phyloP scores from a whole-genome alignment of 2,888 invertebrate genomes.

The Pandemis cinnamomeana region DNA sequence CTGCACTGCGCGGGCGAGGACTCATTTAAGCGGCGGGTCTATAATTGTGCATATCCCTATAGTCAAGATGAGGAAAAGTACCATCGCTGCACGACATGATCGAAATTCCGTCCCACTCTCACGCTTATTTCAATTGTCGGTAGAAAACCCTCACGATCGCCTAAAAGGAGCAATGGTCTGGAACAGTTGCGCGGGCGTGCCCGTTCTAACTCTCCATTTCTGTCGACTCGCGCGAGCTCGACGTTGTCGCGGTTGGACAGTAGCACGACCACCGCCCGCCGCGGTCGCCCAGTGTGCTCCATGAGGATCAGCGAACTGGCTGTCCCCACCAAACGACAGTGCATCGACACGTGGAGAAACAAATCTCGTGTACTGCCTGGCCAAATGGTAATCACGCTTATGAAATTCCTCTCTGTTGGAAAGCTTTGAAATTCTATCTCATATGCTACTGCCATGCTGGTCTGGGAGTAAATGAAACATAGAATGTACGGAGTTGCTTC shows the following conservation, averaged over 20 bases:
- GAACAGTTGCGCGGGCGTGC: constrained; percentile 17
- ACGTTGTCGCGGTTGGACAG: constrained; percentile 7
- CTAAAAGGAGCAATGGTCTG: not conserved
- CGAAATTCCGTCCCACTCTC: too few relatives aligned
- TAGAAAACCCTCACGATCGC: not conserved
- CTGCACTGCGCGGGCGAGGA: too few relatives aligned
- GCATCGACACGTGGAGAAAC: constrained; percentile 70
- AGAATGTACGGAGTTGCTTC: too few relatives aligned
- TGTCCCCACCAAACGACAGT: constrained; percentile 70
- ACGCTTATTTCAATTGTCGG: not conserved
- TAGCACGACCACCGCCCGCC: constrained; percentile 1
- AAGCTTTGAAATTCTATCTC: too few relatives aligned
- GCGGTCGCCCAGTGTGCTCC: constrained; percentile 52
- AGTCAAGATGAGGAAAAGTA: too few relatives aligned
- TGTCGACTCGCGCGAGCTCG: not conserved
- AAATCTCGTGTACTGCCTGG: constrained; percentile 63
- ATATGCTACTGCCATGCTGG: too few relatives aligned
- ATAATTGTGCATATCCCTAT: too few relatives aligned
- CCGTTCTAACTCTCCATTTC: constrained; percentile 19
- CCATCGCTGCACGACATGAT: too few relatives aligned
- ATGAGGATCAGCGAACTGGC: constrained; percentile 71
- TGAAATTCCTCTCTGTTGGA: too few relatives aligned
- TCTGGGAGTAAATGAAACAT: too few relatives aligned
- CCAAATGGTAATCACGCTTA: constrained; percentile 60
- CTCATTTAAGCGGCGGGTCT: too few relatives aligned